Percentiles rank a stretch among this genome's conserved stretches.
phyloP scores from a whole-genome alignment of 2,888 invertebrate genomes.

The Gastracanthus pulcherrimus region DNA sequence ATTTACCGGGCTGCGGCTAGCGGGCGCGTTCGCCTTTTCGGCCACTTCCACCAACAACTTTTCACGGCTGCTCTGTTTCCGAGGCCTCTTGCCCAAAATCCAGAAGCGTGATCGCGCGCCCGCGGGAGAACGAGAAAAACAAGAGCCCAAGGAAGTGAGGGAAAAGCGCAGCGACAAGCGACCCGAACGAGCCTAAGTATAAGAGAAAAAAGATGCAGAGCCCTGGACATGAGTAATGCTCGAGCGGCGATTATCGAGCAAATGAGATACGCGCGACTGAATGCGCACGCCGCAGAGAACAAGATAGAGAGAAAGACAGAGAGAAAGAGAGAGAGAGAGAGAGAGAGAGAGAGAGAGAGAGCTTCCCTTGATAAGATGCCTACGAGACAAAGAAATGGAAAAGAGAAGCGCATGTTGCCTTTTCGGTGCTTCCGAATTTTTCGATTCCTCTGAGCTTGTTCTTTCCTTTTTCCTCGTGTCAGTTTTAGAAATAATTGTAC shows the following conservation, averaged over 20 bases:
- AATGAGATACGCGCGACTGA: neutral
- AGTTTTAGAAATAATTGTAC: no score
- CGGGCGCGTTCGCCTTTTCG: no score
- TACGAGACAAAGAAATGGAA: neutral
- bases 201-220: neutral
- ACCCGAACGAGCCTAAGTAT: neutral
- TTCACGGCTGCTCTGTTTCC: neutral
- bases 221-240: neutral
- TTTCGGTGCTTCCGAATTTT: neutral
- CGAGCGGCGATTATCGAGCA: slow-evolving; percentile 4
- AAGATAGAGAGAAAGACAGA: no score
- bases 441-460: neutral
- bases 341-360: neutral
- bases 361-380: slow-evolving; percentile 17
- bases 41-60: neutral
- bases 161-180: neutral
- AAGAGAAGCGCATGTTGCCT: neutral
- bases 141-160: neutral
- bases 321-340: neutral
- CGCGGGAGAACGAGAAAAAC: neutral
- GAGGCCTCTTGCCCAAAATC: neutral
- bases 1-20: no score
- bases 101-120: neutral
- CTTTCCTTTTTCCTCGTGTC: no score
- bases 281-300: neutral